These are phyloP conservation scores for Liposcelis brunnea DNA, from an alignment of 2,888 invertebrate genomes.

Conservation along the genomic window DNA sequence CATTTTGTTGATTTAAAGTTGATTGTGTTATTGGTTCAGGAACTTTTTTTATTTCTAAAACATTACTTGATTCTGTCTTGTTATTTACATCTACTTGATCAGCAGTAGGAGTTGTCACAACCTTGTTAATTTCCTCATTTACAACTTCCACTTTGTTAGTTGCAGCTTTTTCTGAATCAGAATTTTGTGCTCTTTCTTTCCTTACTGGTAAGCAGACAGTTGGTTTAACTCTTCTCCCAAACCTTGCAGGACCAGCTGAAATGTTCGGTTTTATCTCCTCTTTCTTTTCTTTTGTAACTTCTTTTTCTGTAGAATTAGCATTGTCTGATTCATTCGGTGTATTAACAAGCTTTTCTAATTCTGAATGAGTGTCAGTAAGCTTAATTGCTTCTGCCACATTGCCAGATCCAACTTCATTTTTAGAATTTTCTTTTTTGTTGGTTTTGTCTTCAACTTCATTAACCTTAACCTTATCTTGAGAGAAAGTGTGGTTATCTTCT, in stretches of 20 bases:
- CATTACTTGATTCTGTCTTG: too few relatives aligned
- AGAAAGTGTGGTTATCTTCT: conserved; percentile 1
- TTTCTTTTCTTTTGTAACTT: background rate
- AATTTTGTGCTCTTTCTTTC: conserved; percentile 9
- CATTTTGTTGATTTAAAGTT: too few relatives aligned
- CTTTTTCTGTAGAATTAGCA: background rate
- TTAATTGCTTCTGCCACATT: too few relatives aligned
- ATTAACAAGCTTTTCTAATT: too few relatives aligned
- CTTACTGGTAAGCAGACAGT: conserved; percentile 10
- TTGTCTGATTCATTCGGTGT: too few relatives aligned
- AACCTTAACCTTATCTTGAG: too few relatives aligned
- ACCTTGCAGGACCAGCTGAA: background rate
- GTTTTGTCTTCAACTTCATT: too few relatives aligned
- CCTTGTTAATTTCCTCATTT: conserved; percentile 19
- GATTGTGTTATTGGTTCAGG: too few relatives aligned
- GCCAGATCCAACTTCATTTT: too few relatives aligned
- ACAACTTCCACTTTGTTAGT: conserved; percentile 22
- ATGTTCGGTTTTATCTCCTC: conserved; percentile 6
- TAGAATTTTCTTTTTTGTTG: too few relatives aligned
- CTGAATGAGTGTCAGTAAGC: too few relatives aligned
- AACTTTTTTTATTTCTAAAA: background rate
- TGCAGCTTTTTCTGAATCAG: conserved; percentile 8
- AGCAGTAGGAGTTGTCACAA: conserved; percentile 6
- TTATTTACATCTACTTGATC: conserved; percentile 9
- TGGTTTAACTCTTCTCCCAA: background rate